Evolutionary conservation across 2,113 vertebrate genomes (phyloP).

Genomic region (Uropsilus gracilis): DNA sequence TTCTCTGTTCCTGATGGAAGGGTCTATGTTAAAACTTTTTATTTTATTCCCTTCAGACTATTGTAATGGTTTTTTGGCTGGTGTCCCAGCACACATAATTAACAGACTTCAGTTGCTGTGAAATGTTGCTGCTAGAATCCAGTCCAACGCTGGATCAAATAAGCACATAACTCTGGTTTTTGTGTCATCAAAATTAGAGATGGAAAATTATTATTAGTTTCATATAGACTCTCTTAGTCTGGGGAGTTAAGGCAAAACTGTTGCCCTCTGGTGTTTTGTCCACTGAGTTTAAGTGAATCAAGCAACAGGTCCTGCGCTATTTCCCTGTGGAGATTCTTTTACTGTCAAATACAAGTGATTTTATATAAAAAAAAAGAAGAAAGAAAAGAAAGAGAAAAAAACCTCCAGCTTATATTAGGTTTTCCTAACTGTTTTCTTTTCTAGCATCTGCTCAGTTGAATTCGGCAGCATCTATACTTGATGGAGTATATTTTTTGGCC

Average conservation of each 20-base stretch:
- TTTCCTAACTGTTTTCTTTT: conserved; percentile 44
- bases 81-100: conserved; percentile 24
- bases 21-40: conserved; percentile 30
- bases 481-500: background rate
- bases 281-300: conserved; percentile 59
- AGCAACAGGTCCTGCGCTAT: conserved; percentile 66
- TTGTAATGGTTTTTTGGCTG: conserved; percentile 61
- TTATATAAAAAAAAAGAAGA: background rate
- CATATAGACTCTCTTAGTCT: conserved; percentile 46
- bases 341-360: conserved; percentile 61
- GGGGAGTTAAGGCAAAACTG: conserved; percentile 62
- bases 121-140: conserved; percentile 56
- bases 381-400: background rate
- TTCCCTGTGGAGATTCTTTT: conserved; percentile 64
- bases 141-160: conserved; percentile 55
- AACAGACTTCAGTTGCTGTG: conserved; percentile 50
- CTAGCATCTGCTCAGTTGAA: conserved; percentile 6
- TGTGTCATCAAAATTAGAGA: conserved; percentile 72
- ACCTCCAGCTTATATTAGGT: conserved; percentile 48
- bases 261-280: conserved; percentile 65
- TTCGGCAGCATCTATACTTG: background rate
- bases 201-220: conserved; percentile 72
- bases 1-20: conserved; percentile 60
- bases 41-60: conserved; percentile 56
- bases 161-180: conserved; percentile 60